Evolutionary conservation across 2,888 invertebrate genomes (phyloP), one percentile per base, ranked within the genome.

Genomic region (Dioctria rufipes): DNA sequence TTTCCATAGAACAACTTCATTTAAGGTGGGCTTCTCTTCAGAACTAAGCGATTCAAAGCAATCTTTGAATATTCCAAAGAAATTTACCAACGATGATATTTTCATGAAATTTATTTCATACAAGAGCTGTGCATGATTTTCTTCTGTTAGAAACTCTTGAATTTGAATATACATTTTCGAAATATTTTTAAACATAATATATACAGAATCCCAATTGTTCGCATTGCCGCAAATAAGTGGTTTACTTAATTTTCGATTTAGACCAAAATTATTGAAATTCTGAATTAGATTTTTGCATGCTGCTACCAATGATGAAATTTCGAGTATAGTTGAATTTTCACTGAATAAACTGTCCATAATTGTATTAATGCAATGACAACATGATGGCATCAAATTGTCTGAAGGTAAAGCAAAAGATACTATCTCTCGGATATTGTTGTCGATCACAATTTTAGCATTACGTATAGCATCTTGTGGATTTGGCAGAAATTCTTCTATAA

Each of bases 211-310:
- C 67, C 67, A 67, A 11, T 67, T 43, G 25, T 25, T 49, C 6
- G 13, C 13, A 25, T 67, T 67, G 5, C 25, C 49, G n/a, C 67
- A 13, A 6, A 5, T 43, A 3, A 67, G 25, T 13, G 67, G 46
- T 49, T 67, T 67, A 43, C 13, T 46, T 13, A 67, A 25, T 3
- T 25, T 13, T 25, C 49, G 13, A 37, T 67, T 67, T 13, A 67
- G 43, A 8, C 67, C 67, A 67, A 37, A 43, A 37, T 67, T 67
- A 13, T 67, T 67, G 5, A 67, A 67, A 46, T 67, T 25, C 13
- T 46, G 67, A 5, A 43, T 13, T 5, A 67, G 25, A 46, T 43
- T 25, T 13, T 67, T 67, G 25, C 67, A 67, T 25, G 43, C 13
- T 13, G 25, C 4, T 25, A 67, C 43, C 37, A 25, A 13, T 8